Base-by-base conservation (phyloP, 2,797 vertebrate species). In the Enteromius mattozi region DNA sequence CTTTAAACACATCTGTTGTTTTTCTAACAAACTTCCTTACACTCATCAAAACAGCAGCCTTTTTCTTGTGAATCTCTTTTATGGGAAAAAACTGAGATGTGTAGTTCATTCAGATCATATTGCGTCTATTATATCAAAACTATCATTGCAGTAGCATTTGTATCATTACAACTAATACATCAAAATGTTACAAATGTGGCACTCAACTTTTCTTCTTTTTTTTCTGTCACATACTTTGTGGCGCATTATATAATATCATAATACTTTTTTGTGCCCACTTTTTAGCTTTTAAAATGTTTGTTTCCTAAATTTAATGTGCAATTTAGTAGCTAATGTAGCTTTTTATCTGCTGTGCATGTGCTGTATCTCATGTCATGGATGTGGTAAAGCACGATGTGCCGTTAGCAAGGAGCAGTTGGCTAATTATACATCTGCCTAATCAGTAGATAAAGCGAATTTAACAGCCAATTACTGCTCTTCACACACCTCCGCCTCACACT, bases 391-490 rank as follows among this genome's bases (percentile, higher is more conserved):
- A 74, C 8, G 54, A 47, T 77, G n/a, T n/a, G 49, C 61, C 12
- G n/a, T 80, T 76, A 27, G 76, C 61, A 75, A 51, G 68, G 40
- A 86, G 85, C 85, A 79, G 35, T 86, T 83, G 85, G 81, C 70
- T 83, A 80, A 83, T 86, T 86, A 86, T 54, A 79, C 71, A 76
- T 81, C 80, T 81, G 78, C 71, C 79, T 81, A 85, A 86, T 83
- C 85, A 86, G 85, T 49, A 83, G 76, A 71, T 86, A 61, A 75
- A 86, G 72, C 63, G 76, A 84, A 81, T 83, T 84, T 63, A 80
- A 59, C 85, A 86, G 77, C 81, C 85, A 86, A 83, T 83, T 86
- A 86, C 76, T 59, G 76, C 27, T 59, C 75, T 80, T 76, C 81
- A 68, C 77, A 86, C 85, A 75, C 81, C 81, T 86, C 85, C 81